These are phyloP conservation scores for Sarcophaga subvicina DNA, from an alignment of 2,888 invertebrate species.

Conservation along the genomic window DNA sequence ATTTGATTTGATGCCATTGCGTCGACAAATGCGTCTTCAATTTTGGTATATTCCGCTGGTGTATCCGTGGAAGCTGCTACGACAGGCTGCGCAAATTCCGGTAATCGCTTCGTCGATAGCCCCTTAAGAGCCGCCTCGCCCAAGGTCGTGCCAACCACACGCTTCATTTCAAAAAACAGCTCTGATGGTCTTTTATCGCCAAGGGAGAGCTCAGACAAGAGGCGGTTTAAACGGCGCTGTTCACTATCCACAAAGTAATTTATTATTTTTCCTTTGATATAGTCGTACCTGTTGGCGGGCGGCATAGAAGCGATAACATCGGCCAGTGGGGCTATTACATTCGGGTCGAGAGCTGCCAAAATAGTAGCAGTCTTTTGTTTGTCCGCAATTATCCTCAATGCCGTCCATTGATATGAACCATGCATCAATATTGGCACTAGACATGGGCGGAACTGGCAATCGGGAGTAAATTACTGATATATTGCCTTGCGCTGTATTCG, in stretches of 20 bases:
- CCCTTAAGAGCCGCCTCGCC: too few relatives aligned
- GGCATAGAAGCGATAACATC: slow-evolving; percentile 26
- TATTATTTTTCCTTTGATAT: slow-evolving; percentile 27
- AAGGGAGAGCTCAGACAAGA: slow-evolving; percentile 5
- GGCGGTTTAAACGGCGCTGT: slow-evolving; percentile 19
- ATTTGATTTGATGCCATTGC: too few relatives aligned
- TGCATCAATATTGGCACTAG: slow-evolving; percentile 28
- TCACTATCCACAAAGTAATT: slow-evolving; percentile 42
- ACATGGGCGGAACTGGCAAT: slow-evolving; percentile 19
- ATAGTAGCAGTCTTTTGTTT: slow-evolving; percentile 35
- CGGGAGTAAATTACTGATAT: neutral
- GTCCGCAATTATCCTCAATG: slow-evolving; percentile 26
- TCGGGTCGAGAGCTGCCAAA: slow-evolving; percentile 14
- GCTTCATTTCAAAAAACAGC: too few relatives aligned
- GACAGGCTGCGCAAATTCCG: too few relatives aligned
- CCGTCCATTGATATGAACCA: slow-evolving; percentile 29
- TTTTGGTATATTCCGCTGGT: too few relatives aligned
- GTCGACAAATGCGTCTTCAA: too few relatives aligned
- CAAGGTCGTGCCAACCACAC: too few relatives aligned
- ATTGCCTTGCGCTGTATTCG: too few relatives aligned
- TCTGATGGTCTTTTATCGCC: too few relatives aligned
- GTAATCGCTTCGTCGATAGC: too few relatives aligned
- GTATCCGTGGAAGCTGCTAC: too few relatives aligned
- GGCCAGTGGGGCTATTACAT: slow-evolving; percentile 10
- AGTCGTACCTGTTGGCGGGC: slow-evolving; percentile 21